Evolutionary conservation across 2,888 invertebrate genomes (phyloP), one percentile per base, ranked within the genome.

Genomic region (Diabrotica balteata): DNA sequence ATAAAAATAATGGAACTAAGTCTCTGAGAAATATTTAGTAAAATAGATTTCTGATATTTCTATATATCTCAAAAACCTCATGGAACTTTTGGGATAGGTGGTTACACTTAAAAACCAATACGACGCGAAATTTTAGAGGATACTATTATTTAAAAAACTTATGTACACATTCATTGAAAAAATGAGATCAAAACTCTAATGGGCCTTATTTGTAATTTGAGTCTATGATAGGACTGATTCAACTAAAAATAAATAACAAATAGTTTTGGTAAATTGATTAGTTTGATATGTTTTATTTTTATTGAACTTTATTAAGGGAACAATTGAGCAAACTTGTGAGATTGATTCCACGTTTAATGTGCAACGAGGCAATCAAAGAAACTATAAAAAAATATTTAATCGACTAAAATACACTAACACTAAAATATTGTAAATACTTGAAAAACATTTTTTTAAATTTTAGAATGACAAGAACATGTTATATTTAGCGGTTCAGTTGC

Each of bases 101-200:
- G 32, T 32, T 32, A 32, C 32, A 32, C 5, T 32, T 32, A 32
- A 32, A 17, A 32, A 32, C 32, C 32, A 32, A 44, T 57, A 44
- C 11, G 55, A 57, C 8, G 55, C 45, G 11, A 44, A 9, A 44
- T 57, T 57, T 45, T 57, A 11, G 17, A 45, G 45, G 17, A 57
- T 8, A 57, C 55, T 57, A 45, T 47, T 47, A 11, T 44, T 55
- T 43, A 53, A 60, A 59, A 55, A 69, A 63, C 47, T 50, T 63
- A 63, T 55, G 52, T 45, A 64, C 43, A 46, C 49, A 58, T 58
- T 43, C 64, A 64, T 61, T 67, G 64, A 61, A 67, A 32, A 67
- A 63, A 59, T 72, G 73, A 73, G 73, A 73, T 73, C 73, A 73
- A 63, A 69, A 63, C 66, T 63, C 63, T 54, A 68, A 69, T 64